Evolutionary conservation across 2,888 invertebrate species (phyloP), one percentile per base, ranked within the genome.

Genomic region (Rhingia rostrata): DNA sequence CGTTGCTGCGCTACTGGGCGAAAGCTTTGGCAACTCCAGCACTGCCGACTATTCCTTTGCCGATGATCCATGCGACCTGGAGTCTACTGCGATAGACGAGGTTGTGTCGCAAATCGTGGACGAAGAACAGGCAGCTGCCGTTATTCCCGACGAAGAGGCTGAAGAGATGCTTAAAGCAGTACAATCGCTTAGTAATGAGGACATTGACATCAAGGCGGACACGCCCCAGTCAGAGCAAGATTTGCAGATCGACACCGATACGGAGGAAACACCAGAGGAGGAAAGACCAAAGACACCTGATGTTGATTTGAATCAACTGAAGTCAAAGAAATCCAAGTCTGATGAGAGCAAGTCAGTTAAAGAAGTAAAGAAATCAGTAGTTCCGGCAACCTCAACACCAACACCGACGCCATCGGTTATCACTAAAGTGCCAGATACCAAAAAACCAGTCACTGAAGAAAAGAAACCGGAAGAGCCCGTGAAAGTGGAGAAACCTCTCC

Each of bases 161-260:
- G 96, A 96, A 89, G 97, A 97, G 92, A 95, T 96, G 93, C 93
- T 95, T 87, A 95, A 96, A 90, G 96, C 96, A 0, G 96, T 97
- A 2, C 96, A 96, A 91, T 96, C 96, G 89, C 91, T 97, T 30
- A 95, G 95, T 88, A 94, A 94, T 9, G 93, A 94, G 89, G 95
- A 94, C 89, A 92, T 95, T 90, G 95, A 95, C 88, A 93, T 94
- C 67, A 97, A 97, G 91, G 96, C 96, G 0, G 96, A 96, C 75
- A 97, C 97, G 0, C 97, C 97, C 4, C 95, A 95, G 87, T 96
- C 97, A 53, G 97, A 96, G 88, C 94, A 94, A 88, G 96, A 96
- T 88, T 92, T 96, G 30, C 95, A 96, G 90, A 97, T 97, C 77
- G 97, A 97, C 89, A 96, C 96, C 0, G 97, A 97, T 88, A 96